Evolutionary conservation across 1,140 invertebrate species (phyloP).

Genomic region (Gonioctena quinquepunctata): DNA sequence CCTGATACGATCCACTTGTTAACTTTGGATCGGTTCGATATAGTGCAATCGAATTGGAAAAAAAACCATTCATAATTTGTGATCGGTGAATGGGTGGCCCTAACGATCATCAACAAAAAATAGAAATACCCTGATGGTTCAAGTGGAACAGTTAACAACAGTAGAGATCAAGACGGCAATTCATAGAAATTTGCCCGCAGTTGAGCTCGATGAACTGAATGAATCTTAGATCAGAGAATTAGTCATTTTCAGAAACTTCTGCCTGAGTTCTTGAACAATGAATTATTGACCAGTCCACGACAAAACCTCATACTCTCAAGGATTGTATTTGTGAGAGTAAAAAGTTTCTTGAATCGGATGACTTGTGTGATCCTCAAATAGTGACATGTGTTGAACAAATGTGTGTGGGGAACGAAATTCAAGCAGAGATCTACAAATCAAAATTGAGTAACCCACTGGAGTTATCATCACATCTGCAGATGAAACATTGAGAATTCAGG

Average conservation of each 20-base stretch:
- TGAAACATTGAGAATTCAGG: not conserved
- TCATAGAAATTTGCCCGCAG: not conserved
- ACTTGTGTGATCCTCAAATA: not conserved
- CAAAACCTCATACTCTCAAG: not conserved
- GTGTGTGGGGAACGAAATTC: not conserved
- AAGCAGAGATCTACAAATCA: not conserved
- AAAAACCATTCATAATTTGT: too few relatives aligned
- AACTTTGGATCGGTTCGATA: too few relatives aligned
- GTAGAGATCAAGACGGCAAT: too few relatives aligned
- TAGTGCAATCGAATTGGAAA: too few relatives aligned
- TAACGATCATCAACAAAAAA: too few relatives aligned
- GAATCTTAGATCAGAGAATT: not conserved
- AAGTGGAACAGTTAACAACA: too few relatives aligned
- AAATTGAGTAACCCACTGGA: not conserved
- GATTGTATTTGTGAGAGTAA: not conserved
- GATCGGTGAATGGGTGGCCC: too few relatives aligned
- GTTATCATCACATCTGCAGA: not conserved
- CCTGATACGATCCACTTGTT: too few relatives aligned
- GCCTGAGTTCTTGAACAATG: not conserved
- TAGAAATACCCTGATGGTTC: too few relatives aligned
- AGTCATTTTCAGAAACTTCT: not conserved
- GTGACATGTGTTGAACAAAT: not conserved
- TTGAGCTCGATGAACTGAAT: not conserved
- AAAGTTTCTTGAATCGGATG: not conserved
- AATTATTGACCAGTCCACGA: not conserved